phyloP scores from a whole-genome alignment of 2,888 invertebrate species.

The Aphodius granarius region DNA sequence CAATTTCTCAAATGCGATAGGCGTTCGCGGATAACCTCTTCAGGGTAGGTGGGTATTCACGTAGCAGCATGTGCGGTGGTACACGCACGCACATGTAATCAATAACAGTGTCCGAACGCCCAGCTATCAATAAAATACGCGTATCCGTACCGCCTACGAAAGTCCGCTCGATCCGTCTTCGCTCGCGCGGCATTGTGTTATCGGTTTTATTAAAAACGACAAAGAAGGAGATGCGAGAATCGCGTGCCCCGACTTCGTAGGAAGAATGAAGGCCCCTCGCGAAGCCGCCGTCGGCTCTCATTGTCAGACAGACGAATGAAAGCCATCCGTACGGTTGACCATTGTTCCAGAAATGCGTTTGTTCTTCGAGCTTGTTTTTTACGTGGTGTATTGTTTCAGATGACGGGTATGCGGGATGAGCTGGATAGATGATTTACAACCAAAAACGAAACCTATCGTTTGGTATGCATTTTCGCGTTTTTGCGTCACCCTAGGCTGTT shows the following conservation, averaged over 20 bases:
- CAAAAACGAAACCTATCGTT: too few relatives aligned
- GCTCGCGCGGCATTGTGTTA: slow-evolving; percentile 47
- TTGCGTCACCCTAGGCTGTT: too few relatives aligned
- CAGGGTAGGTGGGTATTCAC: neutral
- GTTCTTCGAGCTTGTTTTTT: neutral
- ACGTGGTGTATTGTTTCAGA: neutral
- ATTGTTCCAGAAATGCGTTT: neutral
- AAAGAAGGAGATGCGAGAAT: slow-evolving; percentile 42
- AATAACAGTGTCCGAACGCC: slow-evolving; percentile 44
- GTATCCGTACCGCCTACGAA: slow-evolving; percentile 43
- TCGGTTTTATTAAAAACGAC: slow-evolving; percentile 40
- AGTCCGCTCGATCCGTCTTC: slow-evolving; percentile 47
- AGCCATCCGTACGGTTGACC: neutral
- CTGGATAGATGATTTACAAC: neutral
- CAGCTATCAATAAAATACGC: slow-evolving; percentile 48
- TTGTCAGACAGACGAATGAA: neutral
- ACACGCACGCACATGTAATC: slow-evolving; percentile 39
- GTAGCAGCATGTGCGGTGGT: neutral
- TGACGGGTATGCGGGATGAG: neutral
- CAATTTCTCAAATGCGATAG: neutral
- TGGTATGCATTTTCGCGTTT: too few relatives aligned
- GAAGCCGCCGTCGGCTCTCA: neutral
- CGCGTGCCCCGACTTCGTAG: slow-evolving; percentile 43
- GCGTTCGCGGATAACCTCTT: neutral
- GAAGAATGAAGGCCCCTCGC: slow-evolving; percentile 6